Base-by-base conservation (phyloP, 1,140 invertebrate species). In the Globodera rostochiensis region DNA sequence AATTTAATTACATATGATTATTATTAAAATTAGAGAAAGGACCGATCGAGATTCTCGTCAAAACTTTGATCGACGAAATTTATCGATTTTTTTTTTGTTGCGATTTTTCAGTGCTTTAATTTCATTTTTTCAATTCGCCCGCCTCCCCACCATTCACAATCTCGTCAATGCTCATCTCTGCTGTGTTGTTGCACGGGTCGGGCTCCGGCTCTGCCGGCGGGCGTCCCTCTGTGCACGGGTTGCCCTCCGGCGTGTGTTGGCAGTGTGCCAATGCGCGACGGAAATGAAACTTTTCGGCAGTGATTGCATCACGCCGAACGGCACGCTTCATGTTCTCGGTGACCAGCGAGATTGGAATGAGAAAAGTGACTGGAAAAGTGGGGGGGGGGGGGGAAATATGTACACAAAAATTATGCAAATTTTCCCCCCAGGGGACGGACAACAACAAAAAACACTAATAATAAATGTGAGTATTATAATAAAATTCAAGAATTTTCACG, bases 341-440 rank as follows among this genome's bases (percentile, higher is more conserved):
- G 67, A 98, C 95, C 92, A 97, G 97, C 85, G 96, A 98, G 82
- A 99, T 98, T 9, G 97, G 97, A 90, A 98, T 96, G 3, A 99
- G 92, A 87, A 99, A 95, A 91, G 98, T 97, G 13, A 99, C 57
- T 64, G 57, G n/a, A 64, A 64, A 53, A 53, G 11, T 7, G 53
- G 53, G 53, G 53, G 53, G 0, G 36, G 36, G 36, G 36, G 1
- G 36, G n/a, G n/a, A n/a, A 36, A 36, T 36, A 36, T 36, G 36
- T 36, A 36, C 36, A 36, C 36, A 36, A 36, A 36, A 36, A 36
- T 36, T 2, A 36, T 36, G 36, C 36, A 36, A 36, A 36, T 36
- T 36, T 36, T 36, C 36, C 36, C 36, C 36, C 36, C 36, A 36
- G 2, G 36, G 36, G 36, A 36, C 36, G 36, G 36, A 36, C 2